Conservation (phyloP, 2,888 invertebrate species). For the Leptinotarsa haldemani region DNA sequence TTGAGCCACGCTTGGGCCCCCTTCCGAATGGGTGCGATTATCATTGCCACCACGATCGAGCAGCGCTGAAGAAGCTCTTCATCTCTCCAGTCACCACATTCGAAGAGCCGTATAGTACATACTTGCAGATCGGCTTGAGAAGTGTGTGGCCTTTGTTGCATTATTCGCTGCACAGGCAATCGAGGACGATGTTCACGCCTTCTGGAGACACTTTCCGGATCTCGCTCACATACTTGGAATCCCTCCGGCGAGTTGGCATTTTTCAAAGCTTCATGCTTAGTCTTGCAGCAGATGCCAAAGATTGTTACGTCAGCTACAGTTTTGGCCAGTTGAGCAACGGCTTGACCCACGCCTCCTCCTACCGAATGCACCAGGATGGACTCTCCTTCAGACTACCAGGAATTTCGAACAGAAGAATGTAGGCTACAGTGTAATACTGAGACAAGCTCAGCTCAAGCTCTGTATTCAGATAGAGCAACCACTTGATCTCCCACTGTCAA, state of each 20-base stretch:
- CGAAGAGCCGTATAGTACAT: slow-evolving; percentile 88
- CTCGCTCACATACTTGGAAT: slow-evolving; percentile 85
- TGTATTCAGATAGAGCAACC: slow-evolving; percentile 85
- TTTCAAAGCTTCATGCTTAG: slow-evolving; percentile 86
- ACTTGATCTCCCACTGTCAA: slow-evolving; percentile 87
- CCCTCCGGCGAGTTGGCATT: slow-evolving; percentile 76
- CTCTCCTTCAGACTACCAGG: slow-evolving; percentile 81
- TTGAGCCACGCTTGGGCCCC: fast-evolving
- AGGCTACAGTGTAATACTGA: slow-evolving; percentile 85
- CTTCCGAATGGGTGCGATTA: too few relatives aligned
- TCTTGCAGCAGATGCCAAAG: slow-evolving; percentile 86
- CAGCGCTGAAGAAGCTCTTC: slow-evolving; percentile 91
- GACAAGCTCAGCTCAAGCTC: slow-evolving; percentile 88
- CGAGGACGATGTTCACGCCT: slow-evolving; percentile 88
- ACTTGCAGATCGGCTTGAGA: slow-evolving; percentile 89
- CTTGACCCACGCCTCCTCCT: slow-evolving; percentile 90
- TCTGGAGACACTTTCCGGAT: slow-evolving; percentile 82
- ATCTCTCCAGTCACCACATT: slow-evolving; percentile 92
- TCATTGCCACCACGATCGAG: slow-evolving; percentile 79
- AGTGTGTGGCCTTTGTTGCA: slow-evolving; percentile 86
- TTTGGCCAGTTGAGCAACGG: slow-evolving; percentile 83
- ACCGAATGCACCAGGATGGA: slow-evolving; percentile 86
- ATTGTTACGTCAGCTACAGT: slow-evolving; percentile 84
- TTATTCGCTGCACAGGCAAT: slow-evolving; percentile 90
- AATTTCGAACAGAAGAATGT: slow-evolving; percentile 86